phyloP scores from a whole-genome alignment of 2,797 vertebrate genomes.

The Pipistrellus kuhlii region DNA sequence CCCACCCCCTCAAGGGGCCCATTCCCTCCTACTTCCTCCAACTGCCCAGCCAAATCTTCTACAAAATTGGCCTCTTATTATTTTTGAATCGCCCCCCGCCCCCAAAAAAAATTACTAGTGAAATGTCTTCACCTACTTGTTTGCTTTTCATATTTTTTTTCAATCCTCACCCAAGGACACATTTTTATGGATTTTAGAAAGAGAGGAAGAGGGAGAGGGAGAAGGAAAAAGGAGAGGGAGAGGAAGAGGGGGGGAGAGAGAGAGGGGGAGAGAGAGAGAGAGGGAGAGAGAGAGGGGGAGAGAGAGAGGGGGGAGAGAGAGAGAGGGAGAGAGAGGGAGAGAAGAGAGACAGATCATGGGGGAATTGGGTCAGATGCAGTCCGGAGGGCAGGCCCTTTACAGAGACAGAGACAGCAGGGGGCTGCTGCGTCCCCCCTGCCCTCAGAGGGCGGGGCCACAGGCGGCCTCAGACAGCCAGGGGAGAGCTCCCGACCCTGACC shows the following conservation, averaged over 20 bases:
- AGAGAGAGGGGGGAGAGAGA: too few relatives aligned
- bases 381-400: accelerated
- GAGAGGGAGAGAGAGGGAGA: too few relatives aligned
- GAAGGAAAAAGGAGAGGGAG: too few relatives aligned
- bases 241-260: too few relatives aligned
- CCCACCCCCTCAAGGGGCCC: accelerated
- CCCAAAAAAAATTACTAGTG: neutral
- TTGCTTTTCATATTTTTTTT: too few relatives aligned
- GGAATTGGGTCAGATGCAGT: neutral
- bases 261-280: accelerated
- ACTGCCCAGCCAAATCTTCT: accelerated
- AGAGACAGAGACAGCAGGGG: neutral
- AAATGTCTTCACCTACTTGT: accelerated
- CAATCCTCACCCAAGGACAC: neutral
- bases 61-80: neutral
- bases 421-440: neutral
- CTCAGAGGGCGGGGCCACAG: too few relatives aligned
- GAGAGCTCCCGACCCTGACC: neutral
- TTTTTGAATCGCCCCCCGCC: neutral
- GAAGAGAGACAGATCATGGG: too few relatives aligned
- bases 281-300: too few relatives aligned
- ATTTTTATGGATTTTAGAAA: neutral
- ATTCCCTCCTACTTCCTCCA: neutral
- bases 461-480: accelerated
- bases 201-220: neutral